Evolutionary conservation across 2,113 vertebrate species (phyloP), one percentile per base, ranked within the genome.

Genomic region (Suricata suricatta): DNA sequence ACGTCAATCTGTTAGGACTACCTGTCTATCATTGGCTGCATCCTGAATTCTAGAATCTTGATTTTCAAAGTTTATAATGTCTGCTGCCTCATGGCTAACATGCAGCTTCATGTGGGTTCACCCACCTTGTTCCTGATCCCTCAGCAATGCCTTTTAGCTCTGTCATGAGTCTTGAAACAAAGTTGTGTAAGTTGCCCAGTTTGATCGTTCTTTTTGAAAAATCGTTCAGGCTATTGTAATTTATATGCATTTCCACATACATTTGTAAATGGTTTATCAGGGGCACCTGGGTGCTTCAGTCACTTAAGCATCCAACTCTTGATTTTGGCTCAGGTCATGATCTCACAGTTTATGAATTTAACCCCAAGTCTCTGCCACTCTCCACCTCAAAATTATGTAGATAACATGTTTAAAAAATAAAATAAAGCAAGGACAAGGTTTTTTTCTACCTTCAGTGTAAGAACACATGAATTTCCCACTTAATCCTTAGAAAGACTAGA

Each of bases 401-500:
- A 54, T 54, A 21, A 57, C 54, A 57, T 57, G 17, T 57, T 57
- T 57, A 21, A 57, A 57, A 57, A 57, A 57, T 57, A 2, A 57
- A 57, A 19, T 57, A 19, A 21, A 57, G 17, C 54, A 57, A 21
- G 54, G 54, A 21, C 19, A 57, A 77, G 33, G 71, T 86, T 81
- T 93, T 63, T 88, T 29, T 79, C 82, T 85, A 54, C 25, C 25
- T 63, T 80, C 79, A 71, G 0, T 76, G 16, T 60, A 25, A 77
- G 19, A 96, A 87, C 4, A 33, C 27, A 72, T 35, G 25, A 71
- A 92, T 66, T 88, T 8, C 1, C 17, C 64, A 95, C 15, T 38
- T n/a, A 69, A 50, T 93, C 68, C 10, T 74, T 80, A 82, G 38
- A 86, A 95, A 94, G 82, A n/a, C 47, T 23, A 38, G 14, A 52